Evolutionary conservation across 2,888 invertebrate genomes (phyloP).

Genomic region (Limnephilus rhombicus): DNA sequence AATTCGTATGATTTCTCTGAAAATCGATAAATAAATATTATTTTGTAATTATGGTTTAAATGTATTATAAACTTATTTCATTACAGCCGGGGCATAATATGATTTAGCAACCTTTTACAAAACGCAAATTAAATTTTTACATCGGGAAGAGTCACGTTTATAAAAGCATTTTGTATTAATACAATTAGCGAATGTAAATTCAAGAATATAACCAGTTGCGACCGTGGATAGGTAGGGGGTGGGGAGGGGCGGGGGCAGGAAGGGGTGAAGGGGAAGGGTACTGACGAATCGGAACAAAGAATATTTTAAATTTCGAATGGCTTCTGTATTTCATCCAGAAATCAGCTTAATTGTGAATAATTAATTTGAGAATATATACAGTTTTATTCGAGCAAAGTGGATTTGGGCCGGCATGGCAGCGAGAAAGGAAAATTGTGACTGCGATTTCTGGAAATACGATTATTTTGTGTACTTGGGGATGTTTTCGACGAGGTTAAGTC

Average conservation of each 20-base stretch:
- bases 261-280: constrained; percentile 20
- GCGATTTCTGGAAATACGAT: constrained; percentile 43
- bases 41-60: neutral
- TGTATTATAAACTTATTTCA: constrained; percentile 13
- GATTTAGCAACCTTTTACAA: constrained; percentile 29
- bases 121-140: constrained; percentile 37
- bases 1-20: neutral
- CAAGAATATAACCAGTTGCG: constrained; percentile 60
- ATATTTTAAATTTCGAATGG: constrained; percentile 66
- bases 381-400: constrained; percentile 65
- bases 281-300: constrained; percentile 66
- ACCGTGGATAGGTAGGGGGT: constrained; percentile 22
- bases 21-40: neutral
- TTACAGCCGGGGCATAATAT: neutral
- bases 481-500: neutral
- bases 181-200: constrained; percentile 66
- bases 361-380: constrained; percentile 67
- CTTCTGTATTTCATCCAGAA: constrained; percentile 66
- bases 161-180: constrained; percentile 58
- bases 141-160: constrained; percentile 38
- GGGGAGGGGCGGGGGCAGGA: constrained; percentile 13
- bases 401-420: constrained; percentile 45
- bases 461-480: constrained; percentile 24
- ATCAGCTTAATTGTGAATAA: constrained; percentile 67
- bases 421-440: constrained; percentile 51